Evolutionary conservation across 2,888 invertebrate genomes (phyloP).

Genomic region (Clepsis dumicolana): DNA sequence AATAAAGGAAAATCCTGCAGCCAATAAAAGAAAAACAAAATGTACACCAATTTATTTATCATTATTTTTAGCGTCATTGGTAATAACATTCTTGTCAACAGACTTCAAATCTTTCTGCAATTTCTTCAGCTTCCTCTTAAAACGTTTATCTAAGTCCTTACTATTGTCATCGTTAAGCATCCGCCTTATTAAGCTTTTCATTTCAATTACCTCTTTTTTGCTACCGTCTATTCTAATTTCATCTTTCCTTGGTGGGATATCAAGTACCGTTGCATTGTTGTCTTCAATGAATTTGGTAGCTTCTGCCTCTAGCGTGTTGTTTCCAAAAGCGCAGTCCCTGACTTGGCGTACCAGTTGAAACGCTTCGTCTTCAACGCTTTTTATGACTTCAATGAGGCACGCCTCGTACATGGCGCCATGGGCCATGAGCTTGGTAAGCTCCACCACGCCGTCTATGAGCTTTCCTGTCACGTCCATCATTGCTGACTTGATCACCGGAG

Average conservation of each 20-base stretch:
- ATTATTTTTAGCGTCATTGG: constrained; percentile 48
- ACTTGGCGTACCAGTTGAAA: constrained; percentile 60
- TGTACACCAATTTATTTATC: background rate
- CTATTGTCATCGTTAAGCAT: constrained; percentile 61
- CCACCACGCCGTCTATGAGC: constrained; percentile 72
- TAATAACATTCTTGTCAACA: constrained; percentile 54
- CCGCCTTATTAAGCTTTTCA: constrained; percentile 63
- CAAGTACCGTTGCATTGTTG: constrained; percentile 74
- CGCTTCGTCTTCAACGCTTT: constrained; percentile 74
- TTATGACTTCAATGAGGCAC: constrained; percentile 79
- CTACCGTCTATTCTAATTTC: constrained; percentile 43
- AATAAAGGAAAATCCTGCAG: background rate
- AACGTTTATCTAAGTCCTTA: constrained; percentile 54
- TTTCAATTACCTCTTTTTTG: constrained; percentile 52
- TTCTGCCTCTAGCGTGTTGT: constrained; percentile 54
- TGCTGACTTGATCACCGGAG: constrained; percentile 72
- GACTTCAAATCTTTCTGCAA: constrained; percentile 57
- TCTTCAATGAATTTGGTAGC: constrained; percentile 57
- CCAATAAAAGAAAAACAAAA: background rate
- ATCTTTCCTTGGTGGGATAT: constrained; percentile 50
- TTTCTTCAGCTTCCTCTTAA: constrained; percentile 61
- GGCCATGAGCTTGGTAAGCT: constrained; percentile 76
- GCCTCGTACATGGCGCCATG: constrained; percentile 84
- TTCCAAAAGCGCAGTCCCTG: constrained; percentile 61
- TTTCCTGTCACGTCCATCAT: constrained; percentile 78